Conservation (phyloP, 2,888 invertebrate species). For the Zygothrica quintamaculata region DNA sequence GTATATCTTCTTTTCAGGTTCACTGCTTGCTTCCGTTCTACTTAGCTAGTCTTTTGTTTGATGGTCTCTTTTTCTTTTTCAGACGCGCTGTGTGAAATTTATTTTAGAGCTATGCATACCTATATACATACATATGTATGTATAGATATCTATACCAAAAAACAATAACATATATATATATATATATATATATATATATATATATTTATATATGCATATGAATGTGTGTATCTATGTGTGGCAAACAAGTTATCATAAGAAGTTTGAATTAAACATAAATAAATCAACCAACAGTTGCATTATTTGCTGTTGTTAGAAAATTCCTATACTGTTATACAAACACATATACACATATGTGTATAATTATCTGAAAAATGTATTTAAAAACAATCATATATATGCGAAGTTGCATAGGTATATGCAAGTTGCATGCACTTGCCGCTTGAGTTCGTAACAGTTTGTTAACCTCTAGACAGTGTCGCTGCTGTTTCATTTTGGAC, state of each 20-base stretch:
- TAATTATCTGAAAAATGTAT: constrained; percentile 29
- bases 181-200: not conserved
- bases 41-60: constrained; percentile 67
- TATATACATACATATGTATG: not conserved
- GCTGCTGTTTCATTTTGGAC: constrained; percentile 46
- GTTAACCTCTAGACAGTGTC: constrained; percentile 56
- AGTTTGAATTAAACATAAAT: constrained; percentile 32
- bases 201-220: not conserved
- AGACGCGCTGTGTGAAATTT: constrained; percentile 46
- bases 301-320: constrained; percentile 33
- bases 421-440: constrained; percentile 45
- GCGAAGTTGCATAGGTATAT: constrained; percentile 1
- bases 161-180: not conserved
- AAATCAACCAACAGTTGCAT: constrained; percentile 32
- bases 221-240: constrained; percentile 3
- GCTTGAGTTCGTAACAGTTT: constrained; percentile 71
- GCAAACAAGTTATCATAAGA: constrained; percentile 37
- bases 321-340: constrained; percentile 20
- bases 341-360: constrained; percentile 7
- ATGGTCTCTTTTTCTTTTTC: constrained; percentile 45
- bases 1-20: constrained; percentile 70
- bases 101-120: constrained; percentile 25
- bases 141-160: too few relatives aligned
- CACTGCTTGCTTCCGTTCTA: constrained; percentile 75
- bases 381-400: not conserved